Conservation (phyloP, 1,140 invertebrate species). For the Lamellibrachia luymesi region DNA sequence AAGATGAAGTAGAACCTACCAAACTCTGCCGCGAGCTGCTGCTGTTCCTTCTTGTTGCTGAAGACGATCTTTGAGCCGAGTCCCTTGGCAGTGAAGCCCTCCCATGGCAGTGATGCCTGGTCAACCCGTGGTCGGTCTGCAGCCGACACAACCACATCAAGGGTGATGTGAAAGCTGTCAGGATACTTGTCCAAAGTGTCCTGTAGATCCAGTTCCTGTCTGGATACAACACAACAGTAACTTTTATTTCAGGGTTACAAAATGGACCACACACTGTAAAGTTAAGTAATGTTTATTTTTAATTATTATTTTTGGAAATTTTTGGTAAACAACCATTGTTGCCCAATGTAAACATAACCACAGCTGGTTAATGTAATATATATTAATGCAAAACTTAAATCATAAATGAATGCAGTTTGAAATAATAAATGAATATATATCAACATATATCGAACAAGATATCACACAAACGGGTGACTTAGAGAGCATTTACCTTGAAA, state of each 20-base stretch:
- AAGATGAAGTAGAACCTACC: slow-evolving; percentile 35
- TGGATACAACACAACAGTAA: slow-evolving; percentile 47
- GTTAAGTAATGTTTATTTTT: no score
- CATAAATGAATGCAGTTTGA: not conserved
- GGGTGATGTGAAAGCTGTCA: slow-evolving; percentile 69
- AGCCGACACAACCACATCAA: slow-evolving; percentile 73
- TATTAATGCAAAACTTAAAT: not conserved
- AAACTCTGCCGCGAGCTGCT: slow-evolving; percentile 54
- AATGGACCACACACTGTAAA: not conserved
- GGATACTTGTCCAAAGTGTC: slow-evolving; percentile 79
- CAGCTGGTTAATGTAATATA: not conserved
- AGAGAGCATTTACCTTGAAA: slow-evolving; percentile 63
- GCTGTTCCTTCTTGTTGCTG: slow-evolving; percentile 76
- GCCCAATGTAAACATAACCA: not conserved
- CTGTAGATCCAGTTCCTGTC: slow-evolving; percentile 76
- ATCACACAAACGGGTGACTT: not conserved
- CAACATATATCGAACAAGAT: not conserved
- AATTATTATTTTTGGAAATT: no score
- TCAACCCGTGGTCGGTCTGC: slow-evolving; percentile 62
- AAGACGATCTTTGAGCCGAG: slow-evolving; percentile 70
- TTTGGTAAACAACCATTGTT: no score
- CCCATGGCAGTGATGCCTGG: slow-evolving; percentile 72
- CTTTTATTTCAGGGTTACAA: not conserved
- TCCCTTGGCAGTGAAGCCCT: slow-evolving; percentile 62
- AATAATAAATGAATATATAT: not conserved